Conservation (phyloP, 2,113 vertebrate species). For the Vulpes vulpes region DNA sequence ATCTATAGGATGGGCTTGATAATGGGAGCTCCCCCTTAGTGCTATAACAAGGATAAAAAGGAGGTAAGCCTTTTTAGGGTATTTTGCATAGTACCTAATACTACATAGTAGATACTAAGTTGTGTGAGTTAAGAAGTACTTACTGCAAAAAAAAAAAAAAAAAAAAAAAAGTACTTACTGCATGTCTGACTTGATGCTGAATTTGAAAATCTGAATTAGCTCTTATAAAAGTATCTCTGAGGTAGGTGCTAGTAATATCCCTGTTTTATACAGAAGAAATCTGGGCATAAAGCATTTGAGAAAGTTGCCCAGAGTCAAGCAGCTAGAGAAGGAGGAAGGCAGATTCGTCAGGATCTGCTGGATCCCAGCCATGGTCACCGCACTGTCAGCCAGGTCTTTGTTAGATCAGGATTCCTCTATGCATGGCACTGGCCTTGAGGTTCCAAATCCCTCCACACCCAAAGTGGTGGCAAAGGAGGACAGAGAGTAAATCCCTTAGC, state of each 20-base stretch:
- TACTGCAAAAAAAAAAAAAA: neutral
- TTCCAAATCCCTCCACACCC: neutral
- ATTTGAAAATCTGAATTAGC: neutral
- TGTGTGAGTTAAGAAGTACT: neutral
- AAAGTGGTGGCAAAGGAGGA: no score
- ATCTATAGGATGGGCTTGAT: neutral
- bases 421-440: neutral
- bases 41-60: neutral
- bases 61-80: neutral
- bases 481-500: neutral
- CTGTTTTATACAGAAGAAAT: neutral
- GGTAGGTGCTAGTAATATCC: neutral
- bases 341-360: neutral
- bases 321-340: neutral
- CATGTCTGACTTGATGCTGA: no score
- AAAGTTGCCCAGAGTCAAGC: neutral
- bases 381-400: neutral
- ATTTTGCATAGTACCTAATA: neutral
- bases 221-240: neutral
- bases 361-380: neutral
- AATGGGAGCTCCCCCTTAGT: neutral
- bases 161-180: neutral
- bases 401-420: neutral
- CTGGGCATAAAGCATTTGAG: neutral
- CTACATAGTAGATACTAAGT: neutral